Conservation (phyloP, 2,888 invertebrate species). For the Eurois occulta region DNA sequence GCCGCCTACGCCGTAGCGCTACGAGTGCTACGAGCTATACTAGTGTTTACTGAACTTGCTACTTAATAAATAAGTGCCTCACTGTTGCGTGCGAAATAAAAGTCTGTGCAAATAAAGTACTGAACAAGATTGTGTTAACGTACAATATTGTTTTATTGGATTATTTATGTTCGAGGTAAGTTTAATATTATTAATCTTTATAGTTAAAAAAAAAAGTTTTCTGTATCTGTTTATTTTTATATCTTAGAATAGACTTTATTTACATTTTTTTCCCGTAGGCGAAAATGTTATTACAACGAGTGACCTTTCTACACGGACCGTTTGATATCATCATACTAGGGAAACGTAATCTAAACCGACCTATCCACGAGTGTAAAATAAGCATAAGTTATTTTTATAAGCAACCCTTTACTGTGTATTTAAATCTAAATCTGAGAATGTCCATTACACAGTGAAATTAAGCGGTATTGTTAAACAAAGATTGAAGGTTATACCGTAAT, state of each 20-base stretch:
- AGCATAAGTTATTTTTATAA: conserved; percentile 46
- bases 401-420: conserved; percentile 30
- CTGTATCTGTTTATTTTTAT: background rate
- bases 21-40: conserved; percentile 66
- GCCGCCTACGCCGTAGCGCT: conserved; percentile 67
- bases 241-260: conserved; percentile 3
- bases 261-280: conserved; percentile 6
- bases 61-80: conserved; percentile 60
- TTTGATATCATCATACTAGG: conserved; percentile 37
- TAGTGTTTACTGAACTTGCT: conserved; percentile 72
- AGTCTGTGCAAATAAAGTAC: conserved; percentile 59
- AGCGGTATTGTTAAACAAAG: conserved; percentile 40
- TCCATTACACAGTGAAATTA: conserved; percentile 39
- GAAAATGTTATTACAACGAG: conserved; percentile 34
- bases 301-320: conserved; percentile 11
- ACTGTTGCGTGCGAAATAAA: conserved; percentile 60
- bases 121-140: conserved; percentile 57
- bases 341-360: conserved; percentile 32
- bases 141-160: conserved; percentile 59
- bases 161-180: conserved; percentile 61
- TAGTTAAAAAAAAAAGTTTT: background rate
- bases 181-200: conserved; percentile 29
- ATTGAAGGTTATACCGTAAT: conserved; percentile 49
- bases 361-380: conserved; percentile 42
- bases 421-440: conserved; percentile 21